Evolutionary conservation across 2,888 invertebrate genomes (phyloP), one percentile per base, ranked within the genome.

Genomic region (Drosophila austrosaltans): DNA sequence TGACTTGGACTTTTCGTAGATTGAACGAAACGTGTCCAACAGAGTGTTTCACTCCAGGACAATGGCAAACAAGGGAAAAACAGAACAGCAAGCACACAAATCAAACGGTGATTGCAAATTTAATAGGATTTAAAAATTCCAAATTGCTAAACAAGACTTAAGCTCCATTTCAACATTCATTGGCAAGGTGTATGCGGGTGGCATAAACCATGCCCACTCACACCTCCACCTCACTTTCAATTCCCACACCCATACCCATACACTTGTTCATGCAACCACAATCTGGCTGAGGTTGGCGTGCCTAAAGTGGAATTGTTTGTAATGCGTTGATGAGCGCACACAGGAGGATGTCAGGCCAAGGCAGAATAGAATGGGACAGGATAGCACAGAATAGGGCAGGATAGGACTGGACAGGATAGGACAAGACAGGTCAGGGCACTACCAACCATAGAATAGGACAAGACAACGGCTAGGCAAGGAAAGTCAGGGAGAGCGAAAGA

Each of bases 301-400:
- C 77, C 80, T 77, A 78, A 85, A 87, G 86, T 85, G 88, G 78
- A 86, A 87, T 87, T 85, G 85, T 87, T 83, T 81, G 85, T 87
- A 85, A 87, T 87, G 83, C 83, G 79, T 73, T 76, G 85, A 76
- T 76, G 76, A 77, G 75, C 48, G 48, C 48, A 48, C 48, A 48
- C 48, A 48, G 48, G 48, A 48, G 48, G 48, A 48, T 48, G 48
- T 48, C 48, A 48, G 48, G 25, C 22, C 22, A 48, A 10, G 48
- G 44, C 69, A 66, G 62, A 69, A 53, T 28, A 32, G 20, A 20
- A 1, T 5, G 20, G 20, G 0, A 48, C 25, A 48, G 40, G n/a
- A 40, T 22, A 22, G 42, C 6, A 20, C 4, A 44, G 16, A 6
- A 44, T 5, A 28, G 28, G 28, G 2, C 28, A 28, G 28, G 28